Evolutionary conservation across 2,888 invertebrate genomes (phyloP).

Genomic region (Catocala sponsa): DNA sequence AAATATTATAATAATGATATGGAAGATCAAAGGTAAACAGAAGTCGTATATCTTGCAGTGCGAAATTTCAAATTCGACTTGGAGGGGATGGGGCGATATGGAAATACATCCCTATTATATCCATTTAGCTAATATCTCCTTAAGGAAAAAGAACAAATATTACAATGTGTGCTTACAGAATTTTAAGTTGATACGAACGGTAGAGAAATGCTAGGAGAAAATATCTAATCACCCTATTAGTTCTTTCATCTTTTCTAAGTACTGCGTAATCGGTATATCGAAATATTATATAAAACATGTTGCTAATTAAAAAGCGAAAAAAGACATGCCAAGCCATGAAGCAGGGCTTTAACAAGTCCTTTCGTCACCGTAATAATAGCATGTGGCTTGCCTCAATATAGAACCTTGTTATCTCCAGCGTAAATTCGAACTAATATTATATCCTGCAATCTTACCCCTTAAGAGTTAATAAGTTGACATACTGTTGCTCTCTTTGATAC

Average conservation of each 20-base stretch:
- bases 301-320: too few relatives aligned
- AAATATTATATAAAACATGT: too few relatives aligned
- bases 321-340: too few relatives aligned
- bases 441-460: background rate
- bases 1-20: background rate
- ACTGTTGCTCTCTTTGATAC: background rate
- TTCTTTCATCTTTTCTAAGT: too few relatives aligned
- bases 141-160: slow-evolving; percentile 21
- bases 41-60: slow-evolving; percentile 22
- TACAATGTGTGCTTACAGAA: background rate
- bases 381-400: too few relatives aligned
- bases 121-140: slow-evolving; percentile 26
- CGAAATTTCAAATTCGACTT: slow-evolving; percentile 20
- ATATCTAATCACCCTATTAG: too few relatives aligned
- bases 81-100: slow-evolving; percentile 35
- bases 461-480: background rate
- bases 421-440: too few relatives aligned
- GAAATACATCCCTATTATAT: slow-evolving; percentile 34
- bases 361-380: too few relatives aligned
- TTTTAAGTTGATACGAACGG: background rate
- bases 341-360: too few relatives aligned
- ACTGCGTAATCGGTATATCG: too few relatives aligned
- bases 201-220: too few relatives aligned
- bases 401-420: too few relatives aligned
- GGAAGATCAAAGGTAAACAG: slow-evolving; percentile 28